Base-by-base conservation (phyloP, 2,113 vertebrate genomes). In the Tilapia sparmanii region DNA sequence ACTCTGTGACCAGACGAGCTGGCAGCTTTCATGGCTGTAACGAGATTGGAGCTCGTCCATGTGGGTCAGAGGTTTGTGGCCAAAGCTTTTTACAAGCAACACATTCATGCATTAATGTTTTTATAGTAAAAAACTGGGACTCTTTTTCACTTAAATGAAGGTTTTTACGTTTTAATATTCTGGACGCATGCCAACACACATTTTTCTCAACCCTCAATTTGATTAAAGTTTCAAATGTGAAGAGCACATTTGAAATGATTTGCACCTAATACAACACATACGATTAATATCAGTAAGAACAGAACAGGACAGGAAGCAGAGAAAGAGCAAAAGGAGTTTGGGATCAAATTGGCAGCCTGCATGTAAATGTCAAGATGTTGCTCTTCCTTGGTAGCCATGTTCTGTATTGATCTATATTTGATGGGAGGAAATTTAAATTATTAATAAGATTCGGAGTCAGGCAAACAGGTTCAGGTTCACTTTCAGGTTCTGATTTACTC, bases 21-120 rank as follows among this genome's bases (percentile, higher is more conserved):
- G 83, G 24, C 89, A 86, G 83, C 59, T 80, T 47, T 78, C 40
- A 63, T 38, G 47, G 22, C 45, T 73, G 22, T 90, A 88, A 94
- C 52, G 50, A 82, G 88, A 92, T 90, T 90, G 59, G 53, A 33
- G 68, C 79, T 86, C 4, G 5, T 79, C 88, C 82, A 81, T 78
- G n/a, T 63, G 52, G 86, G 86, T 63, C 86, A 83, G n/a, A 45
- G 50, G 10, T 61, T 59, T 55, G 40, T 33, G 52, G 73, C 24
- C n/a, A 71, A 54, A 26, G 16, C 5, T 54, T 73, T 54, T 82
- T n/a, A 47, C 11, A 29, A 45, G 24, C 18, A 29, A 47, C 16
- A 19, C 40, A 40, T 19, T 19, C 4, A 15, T 18, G 18, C n/a
- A 22, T 68, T 9, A 52, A 66, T 18, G 18, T 42, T 81, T 81